A percentile compares a stretch with the other conserved stretches of the same genome.
Conservation (phyloP, 1,140 invertebrate genomes). For the Drosophila ironensis region DNA sequence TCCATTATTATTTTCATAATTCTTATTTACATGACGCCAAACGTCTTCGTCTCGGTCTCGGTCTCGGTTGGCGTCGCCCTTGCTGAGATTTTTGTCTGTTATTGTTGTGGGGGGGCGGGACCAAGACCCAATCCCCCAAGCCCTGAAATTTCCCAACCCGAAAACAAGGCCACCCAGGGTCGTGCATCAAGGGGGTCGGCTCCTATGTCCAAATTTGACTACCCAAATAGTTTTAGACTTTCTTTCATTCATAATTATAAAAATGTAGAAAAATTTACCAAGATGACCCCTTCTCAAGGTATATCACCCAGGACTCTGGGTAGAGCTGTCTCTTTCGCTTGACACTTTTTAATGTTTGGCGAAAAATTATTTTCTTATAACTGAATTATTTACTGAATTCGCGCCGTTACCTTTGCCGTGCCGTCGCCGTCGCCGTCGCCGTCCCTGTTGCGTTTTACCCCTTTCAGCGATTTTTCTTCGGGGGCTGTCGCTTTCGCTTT, state of each 20-base stretch:
- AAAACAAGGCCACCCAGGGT: not conserved
- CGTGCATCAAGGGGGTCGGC: not conserved
- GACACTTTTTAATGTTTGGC: constrained; percentile 61
- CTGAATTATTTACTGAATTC: constrained; percentile 79
- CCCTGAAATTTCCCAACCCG: constrained; percentile 3
- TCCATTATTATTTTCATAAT: constrained; percentile 82
- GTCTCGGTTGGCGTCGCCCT: constrained; percentile 4
- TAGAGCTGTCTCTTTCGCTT: constrained; percentile 47
- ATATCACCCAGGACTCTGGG: not conserved
- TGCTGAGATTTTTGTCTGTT: constrained; percentile 64
- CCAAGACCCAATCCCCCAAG: constrained; percentile 3
- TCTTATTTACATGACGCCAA: constrained; percentile 81
- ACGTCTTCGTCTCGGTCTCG: constrained; percentile 42
- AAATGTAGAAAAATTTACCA: no score
- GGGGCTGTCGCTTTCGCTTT: constrained; percentile 36
- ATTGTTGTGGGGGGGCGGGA: constrained; percentile 40
- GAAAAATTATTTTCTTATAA: constrained; percentile 81
- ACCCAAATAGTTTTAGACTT: no score
- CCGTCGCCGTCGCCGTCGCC: not conserved
- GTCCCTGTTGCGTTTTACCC: constrained; percentile 9
- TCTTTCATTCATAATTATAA: no score
- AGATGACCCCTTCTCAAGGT: no score
- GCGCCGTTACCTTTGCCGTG: constrained; percentile 22
- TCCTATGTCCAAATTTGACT: no score
- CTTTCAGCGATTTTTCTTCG: not conserved